These are phyloP conservation scores for Cryptocephalus primarius DNA, from an alignment of 2,888 invertebrate genomes.

Conservation along the genomic window DNA sequence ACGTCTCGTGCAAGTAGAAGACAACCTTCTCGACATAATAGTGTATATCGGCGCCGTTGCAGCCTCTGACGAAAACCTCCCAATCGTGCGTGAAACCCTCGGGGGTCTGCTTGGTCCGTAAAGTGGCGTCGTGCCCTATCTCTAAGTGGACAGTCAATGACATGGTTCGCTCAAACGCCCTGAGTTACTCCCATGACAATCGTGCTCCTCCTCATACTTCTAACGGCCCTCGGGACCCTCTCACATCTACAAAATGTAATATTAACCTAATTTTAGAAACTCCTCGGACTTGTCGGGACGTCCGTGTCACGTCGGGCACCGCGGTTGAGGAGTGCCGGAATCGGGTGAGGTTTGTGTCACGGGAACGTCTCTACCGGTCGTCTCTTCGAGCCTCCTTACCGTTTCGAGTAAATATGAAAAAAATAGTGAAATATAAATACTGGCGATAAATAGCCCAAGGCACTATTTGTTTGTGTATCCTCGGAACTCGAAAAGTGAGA, in stretches of 20 bases:
- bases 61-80: slow-evolving; percentile 88
- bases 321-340: no score
- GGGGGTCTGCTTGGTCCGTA: slow-evolving; percentile 69
- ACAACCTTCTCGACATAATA: slow-evolving; percentile 89
- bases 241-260: slow-evolving; percentile 8
- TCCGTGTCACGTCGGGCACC: no score
- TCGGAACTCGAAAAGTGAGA: no score
- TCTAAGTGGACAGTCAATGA: slow-evolving; percentile 75
- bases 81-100: slow-evolving; percentile 96
- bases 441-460: no score
- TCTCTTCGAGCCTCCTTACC: no score
- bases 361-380: no score
- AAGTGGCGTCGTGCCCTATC: slow-evolving; percentile 81
- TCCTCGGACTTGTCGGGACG: neutral
- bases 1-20: slow-evolving; percentile 83
- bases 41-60: slow-evolving; percentile 76
- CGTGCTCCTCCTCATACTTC: slow-evolving; percentile 8
- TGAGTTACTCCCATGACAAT: slow-evolving; percentile 11
- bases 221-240: slow-evolving; percentile 9
- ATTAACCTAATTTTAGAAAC: slow-evolving; percentile 18
- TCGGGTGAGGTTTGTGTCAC: no score
- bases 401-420: no score
- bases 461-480: no score
- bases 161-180: slow-evolving; percentile 38
- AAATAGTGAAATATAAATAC: no score